These are phyloP conservation scores for Eledona agricola DNA, from an alignment of 2,888 invertebrate species.

Conservation along the genomic window DNA sequence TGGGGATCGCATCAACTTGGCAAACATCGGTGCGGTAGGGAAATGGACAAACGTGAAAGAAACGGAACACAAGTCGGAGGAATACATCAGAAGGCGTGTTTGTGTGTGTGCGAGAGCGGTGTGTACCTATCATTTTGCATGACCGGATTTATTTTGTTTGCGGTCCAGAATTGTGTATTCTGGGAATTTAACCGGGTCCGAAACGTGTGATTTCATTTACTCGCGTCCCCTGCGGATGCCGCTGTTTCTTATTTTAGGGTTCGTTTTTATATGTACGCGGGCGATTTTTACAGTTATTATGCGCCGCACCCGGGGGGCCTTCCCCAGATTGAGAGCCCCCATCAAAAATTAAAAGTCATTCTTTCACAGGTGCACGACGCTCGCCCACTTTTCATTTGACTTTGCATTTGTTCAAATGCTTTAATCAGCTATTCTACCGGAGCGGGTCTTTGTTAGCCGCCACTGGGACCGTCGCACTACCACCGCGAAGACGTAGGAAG, in stretches of 20 bases:
- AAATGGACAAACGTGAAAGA: slow-evolving; percentile 54
- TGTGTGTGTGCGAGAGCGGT: slow-evolving; percentile 40
- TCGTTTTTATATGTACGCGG: slow-evolving; percentile 33
- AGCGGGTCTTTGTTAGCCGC: slow-evolving; percentile 33
- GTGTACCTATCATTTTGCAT: slow-evolving; percentile 58
- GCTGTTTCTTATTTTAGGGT: slow-evolving; percentile 46
- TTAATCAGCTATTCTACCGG: slow-evolving; percentile 53
- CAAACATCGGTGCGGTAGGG: slow-evolving; percentile 57
- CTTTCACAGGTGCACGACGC: slow-evolving; percentile 45
- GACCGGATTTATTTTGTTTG: slow-evolving; percentile 59
- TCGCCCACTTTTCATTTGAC: slow-evolving; percentile 46
- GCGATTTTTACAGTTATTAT: slow-evolving; percentile 49
- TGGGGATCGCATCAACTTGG: slow-evolving; percentile 58
- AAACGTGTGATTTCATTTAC: slow-evolving; percentile 58
- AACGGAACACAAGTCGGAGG: slow-evolving; percentile 40
- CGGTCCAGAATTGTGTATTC: slow-evolving; percentile 51
- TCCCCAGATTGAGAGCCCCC: slow-evolving; percentile 43
- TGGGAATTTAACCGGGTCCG: slow-evolving; percentile 46
- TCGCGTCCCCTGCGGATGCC: slow-evolving; percentile 49
- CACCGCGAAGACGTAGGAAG: too few relatives aligned
- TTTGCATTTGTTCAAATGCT: slow-evolving; percentile 49
- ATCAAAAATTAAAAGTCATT: slow-evolving; percentile 57
- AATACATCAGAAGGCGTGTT: slow-evolving; percentile 38
- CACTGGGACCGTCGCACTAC: too few relatives aligned
- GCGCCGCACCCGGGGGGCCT: slow-evolving; percentile 40